Evolutionary conservation across 2,888 invertebrate species (phyloP), one percentile per base, ranked within the genome.

Genomic region (Acleris cristana): DNA sequence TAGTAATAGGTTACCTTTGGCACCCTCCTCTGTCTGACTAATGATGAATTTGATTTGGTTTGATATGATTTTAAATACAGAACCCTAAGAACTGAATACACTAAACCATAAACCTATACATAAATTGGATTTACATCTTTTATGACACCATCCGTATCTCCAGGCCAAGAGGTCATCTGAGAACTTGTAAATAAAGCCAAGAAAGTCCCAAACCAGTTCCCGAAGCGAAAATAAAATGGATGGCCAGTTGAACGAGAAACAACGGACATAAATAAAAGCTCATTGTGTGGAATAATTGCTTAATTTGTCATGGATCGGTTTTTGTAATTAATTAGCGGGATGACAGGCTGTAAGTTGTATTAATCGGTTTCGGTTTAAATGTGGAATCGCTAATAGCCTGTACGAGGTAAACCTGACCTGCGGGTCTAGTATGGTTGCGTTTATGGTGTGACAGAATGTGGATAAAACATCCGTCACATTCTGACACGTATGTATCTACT

Each of bases 151-250:
- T 45, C n/a, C 10, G 34, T 45, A 45, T 45, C 60, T 12, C 14
- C 51, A 3, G 30, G 60, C 55, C 21, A 51, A 44, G 44, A 51
- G 65, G 65, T 61, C 65, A 44, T 40, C 40, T 12, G 14, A 40
- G 40, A 40, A n/a, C 18, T 16, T 16, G 55, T 55, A 56, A 65
- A 59, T 48, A 65, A 65, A 61, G 23, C 49, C 54, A 66, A 66
- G 65, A 65, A 61, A 66, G 57, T 21, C 18, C 21, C 52, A 52
- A 51, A 60, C 40, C 60, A 26, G 58, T 60, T 65, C 55, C 49
- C 16, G 61, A 61, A 51, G 65, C 65, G 65, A 66, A 66, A 66
- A 66, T 55, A 61, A 66, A 61, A 66, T 61, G 51, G 55, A 66
- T 61, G n/a, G 30, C 56, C 65, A 14, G 26, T 49, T 49, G 59